phyloP scores from a whole-genome alignment of 2,797 vertebrate species.

The Limosa lapponica region DNA sequence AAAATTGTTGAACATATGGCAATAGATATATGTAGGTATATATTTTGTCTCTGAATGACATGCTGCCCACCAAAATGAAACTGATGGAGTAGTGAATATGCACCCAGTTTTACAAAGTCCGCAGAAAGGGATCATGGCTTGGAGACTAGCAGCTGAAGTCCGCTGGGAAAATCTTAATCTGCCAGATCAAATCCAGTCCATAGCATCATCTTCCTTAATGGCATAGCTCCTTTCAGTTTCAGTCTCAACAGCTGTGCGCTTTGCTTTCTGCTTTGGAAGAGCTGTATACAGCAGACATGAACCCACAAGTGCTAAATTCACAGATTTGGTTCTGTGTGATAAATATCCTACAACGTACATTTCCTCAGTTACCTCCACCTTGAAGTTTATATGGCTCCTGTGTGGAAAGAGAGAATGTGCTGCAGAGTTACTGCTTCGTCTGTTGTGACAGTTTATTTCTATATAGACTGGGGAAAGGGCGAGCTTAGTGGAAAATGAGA shows the following conservation, averaged over 20 bases:
- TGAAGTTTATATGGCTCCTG: rapidly evolving
- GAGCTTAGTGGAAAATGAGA: background rate
- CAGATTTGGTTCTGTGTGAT: background rate
- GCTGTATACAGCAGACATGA: background rate
- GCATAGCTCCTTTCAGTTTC: background rate
- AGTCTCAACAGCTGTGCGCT: background rate
- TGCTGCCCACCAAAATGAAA: background rate
- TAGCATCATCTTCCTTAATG: background rate
- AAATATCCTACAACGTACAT: rapidly evolving
- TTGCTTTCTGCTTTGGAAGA: background rate
- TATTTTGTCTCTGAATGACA: background rate
- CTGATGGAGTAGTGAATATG: rapidly evolving
- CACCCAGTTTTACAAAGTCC: background rate
- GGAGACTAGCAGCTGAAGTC: background rate
- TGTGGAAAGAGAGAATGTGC: background rate
- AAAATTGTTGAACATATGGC: background rate
- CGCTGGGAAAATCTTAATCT: background rate
- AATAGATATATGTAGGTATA: background rate
- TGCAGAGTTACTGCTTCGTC: background rate
- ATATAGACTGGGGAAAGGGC: background rate
- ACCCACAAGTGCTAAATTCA: background rate
- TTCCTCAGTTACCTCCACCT: background rate
- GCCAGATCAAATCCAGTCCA: background rate
- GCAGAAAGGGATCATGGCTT: background rate
- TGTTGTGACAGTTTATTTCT: background rate